phyloP scores from a whole-genome alignment of 2,888 invertebrate genomes.

The Leptinotarsa haldemani region DNA sequence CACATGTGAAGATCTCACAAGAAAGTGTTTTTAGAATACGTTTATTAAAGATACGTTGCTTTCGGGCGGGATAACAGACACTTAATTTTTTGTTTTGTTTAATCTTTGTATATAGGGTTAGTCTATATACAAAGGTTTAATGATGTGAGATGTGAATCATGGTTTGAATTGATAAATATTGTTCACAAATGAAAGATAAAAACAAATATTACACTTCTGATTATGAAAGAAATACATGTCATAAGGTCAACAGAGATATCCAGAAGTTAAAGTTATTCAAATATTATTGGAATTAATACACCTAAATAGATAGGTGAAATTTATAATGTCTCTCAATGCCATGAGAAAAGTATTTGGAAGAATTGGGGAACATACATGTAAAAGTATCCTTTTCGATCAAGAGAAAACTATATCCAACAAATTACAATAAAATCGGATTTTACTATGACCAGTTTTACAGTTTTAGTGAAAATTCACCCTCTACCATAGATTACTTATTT shows the following conservation, averaged over 20 bases:
- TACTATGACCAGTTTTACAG: too few species aligned
- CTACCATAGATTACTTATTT: neutral
- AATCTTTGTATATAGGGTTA: too few species aligned
- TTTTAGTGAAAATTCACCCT: too few species aligned
- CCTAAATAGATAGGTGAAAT: neutral
- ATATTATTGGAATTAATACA: neutral
- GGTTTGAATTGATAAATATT: too few species aligned
- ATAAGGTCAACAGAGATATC: constrained; percentile 10
- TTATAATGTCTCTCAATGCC: constrained; percentile 12
- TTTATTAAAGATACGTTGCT: too few species aligned
- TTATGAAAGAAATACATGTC: constrained; percentile 1
- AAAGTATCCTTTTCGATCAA: constrained; percentile 35
- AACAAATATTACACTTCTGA: neutral
- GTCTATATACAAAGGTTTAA: too few species aligned
- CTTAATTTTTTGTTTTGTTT: too few species aligned
- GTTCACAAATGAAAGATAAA: neutral
- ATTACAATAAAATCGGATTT: neutral
- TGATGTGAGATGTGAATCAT: too few species aligned
- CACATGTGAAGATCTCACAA: too few species aligned
- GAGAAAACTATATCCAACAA: neutral
- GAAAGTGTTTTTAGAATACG: too few species aligned
- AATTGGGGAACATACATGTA: constrained; percentile 19
- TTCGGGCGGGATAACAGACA: too few species aligned
- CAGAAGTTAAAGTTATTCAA: neutral
- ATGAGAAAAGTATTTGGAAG: neutral